Evolutionary conservation across 2,113 vertebrate species (phyloP).

Genomic region (Oceanodroma tethys): DNA sequence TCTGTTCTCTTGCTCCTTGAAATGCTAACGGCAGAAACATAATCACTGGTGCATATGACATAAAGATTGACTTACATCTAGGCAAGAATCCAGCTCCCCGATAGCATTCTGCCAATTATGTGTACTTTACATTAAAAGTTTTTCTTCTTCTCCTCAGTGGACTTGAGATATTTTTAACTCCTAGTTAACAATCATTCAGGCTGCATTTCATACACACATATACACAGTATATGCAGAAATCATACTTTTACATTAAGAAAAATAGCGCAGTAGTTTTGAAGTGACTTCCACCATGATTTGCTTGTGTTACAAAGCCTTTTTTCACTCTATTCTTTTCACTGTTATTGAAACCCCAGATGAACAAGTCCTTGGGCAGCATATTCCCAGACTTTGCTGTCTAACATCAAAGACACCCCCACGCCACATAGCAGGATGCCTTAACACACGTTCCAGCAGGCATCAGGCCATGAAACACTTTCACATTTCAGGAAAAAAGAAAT

Average conservation of each 20-base stretch:
- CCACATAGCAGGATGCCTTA: neutral
- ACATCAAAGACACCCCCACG: neutral
- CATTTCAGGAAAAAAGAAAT: neutral
- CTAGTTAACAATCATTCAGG: neutral
- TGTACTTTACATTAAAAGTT: neutral
- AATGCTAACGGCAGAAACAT: neutral
- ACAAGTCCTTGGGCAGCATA: neutral
- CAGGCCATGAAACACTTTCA: neutral
- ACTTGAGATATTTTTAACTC: neutral
- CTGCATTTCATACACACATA: neutral
- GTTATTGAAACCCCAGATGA: neutral
- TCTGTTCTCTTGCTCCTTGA: neutral
- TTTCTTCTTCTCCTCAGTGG: neutral
- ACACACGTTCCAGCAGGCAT: neutral
- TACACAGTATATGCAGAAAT: neutral
- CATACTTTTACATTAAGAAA: neutral
- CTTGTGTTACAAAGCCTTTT: neutral
- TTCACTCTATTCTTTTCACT: neutral
- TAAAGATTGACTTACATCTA: neutral
- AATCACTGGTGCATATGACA: neutral
- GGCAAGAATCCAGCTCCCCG: neutral
- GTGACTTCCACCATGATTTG: neutral
- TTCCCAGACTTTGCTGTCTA: neutral
- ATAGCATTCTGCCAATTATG: neutral
- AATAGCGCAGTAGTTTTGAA: neutral